Evolutionary conservation across 2,888 invertebrate genomes (phyloP).

Genomic region (Sylvicola cinctus): DNA sequence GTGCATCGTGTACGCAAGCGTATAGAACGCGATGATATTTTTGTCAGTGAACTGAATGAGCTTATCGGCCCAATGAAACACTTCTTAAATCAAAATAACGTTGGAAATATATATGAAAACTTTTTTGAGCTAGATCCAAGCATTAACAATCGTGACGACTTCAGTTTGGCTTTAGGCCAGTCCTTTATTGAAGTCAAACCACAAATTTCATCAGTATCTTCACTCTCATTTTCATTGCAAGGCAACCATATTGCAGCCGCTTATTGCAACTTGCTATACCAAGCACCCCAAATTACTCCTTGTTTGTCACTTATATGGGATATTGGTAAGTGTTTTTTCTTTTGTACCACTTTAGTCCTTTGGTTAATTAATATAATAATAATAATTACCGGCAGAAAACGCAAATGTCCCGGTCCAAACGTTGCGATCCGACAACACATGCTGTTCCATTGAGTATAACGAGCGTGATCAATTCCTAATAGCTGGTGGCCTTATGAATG

Average conservation of each 20-base stretch:
- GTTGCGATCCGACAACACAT: slow-evolving; percentile 39
- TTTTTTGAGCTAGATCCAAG: slow-evolving; percentile 35
- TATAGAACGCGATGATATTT: slow-evolving; percentile 51
- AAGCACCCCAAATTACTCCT: slow-evolving; percentile 33
- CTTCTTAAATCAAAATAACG: slow-evolving; percentile 55
- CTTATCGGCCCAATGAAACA: slow-evolving; percentile 34
- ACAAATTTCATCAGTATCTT: no score
- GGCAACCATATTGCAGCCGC: slow-evolving; percentile 56
- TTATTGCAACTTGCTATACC: slow-evolving; percentile 54
- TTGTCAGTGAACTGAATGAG: slow-evolving; percentile 34
- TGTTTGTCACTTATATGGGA: slow-evolving; percentile 49
- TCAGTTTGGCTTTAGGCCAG: neutral
- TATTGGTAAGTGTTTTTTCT: slow-evolving; percentile 30
- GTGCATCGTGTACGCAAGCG: slow-evolving; percentile 52
- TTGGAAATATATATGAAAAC: slow-evolving; percentile 57
- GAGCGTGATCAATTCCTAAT: slow-evolving; percentile 59
- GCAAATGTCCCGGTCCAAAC: slow-evolving; percentile 55
- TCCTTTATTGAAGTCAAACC: neutral
- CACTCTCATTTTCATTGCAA: slow-evolving; percentile 10
- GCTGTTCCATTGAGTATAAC: slow-evolving; percentile 60
- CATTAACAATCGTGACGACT: neutral
- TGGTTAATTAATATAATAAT: neutral
- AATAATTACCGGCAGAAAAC: slow-evolving; percentile 36
- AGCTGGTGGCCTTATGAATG: slow-evolving; percentile 49
- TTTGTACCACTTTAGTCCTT: no score